Evolutionary conservation across 1,140 invertebrate species (phyloP), one percentile per base, ranked within the genome.

Genomic region (Drosophila ercepeae): DNA sequence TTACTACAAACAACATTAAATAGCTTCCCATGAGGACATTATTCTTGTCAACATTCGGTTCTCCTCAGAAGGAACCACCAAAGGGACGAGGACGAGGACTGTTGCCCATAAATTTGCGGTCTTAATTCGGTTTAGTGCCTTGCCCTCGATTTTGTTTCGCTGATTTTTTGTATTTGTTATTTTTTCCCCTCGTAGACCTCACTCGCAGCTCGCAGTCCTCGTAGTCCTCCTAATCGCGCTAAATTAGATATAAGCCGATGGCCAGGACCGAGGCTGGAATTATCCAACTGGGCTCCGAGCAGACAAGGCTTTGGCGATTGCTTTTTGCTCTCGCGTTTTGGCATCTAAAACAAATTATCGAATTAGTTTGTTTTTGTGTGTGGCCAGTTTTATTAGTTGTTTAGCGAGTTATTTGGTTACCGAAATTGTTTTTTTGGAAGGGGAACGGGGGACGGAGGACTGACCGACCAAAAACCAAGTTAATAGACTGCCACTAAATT

Each of bases 271-370:
- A 61, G 8, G 45, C 27, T 57, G 44, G 41, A 48, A 44, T 54
- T 41, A 50, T 55, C 52, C 36, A 6, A 58, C 29, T 32, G 11
- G 0, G 29, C 9, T 36, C 27, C 36, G 14, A 42, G 8, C 7
- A 42, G 14, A 48, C 36, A 19, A 19, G 68, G 49, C 53, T 53
- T 51, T 50, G 55, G 46, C 50, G 57, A 73, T 63, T 72, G 67
- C 51, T 50, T 58, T 64, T 74, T 73, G 48, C 29, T 53, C 36
- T 45, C 41, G 32, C 23, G 8, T 27, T 60, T 52, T 39, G 55
- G 32, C 60, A 67, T 39, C 59, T 45, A 27, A 59, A 82, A 61
- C 77, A 82, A 81, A 82, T 81, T 77, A 83, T 84, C 79, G 61
- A 84, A 84, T 78, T 84, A 75, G 79, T 71, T 84, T 64, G 60